Base-by-base conservation (phyloP, 2,113 vertebrate species). In the Ctenomys sociabilis region DNA sequence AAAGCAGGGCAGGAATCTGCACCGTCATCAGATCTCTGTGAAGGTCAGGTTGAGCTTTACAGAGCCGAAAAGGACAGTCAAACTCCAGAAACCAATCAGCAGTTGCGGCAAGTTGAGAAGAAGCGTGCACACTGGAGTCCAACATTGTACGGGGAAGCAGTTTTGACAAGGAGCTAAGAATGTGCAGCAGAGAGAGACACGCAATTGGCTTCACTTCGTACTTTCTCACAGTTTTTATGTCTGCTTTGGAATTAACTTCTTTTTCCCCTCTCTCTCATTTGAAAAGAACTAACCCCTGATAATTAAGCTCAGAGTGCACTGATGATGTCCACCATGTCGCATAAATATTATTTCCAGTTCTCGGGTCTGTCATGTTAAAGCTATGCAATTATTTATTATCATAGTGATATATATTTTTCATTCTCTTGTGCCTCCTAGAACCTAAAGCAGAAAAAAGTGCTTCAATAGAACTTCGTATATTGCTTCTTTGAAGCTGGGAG, bases 381-480 rank as follows among this genome's bases (percentile, higher is more conserved):
- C 21, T 85, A 94, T 85, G 73, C 92, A 90, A 97, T 98, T 97
- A 95, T 97, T 98, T 96, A 92, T 97, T 85, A n/a, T 87, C 96
- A 86, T 57, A 61, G 83, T 64, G 83, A 98, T 97, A 64, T 49
- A 91, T 96, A n/a, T 95, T 96, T 85, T 92, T 96, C 89, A 68
- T 96, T 97, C 94, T 93, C 92, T 21, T 0, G 83, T 95, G 96
- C 90, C 96, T 97, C 92, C 45, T 1, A 75, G 97, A 98, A 96
- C 95, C 95, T 96, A 96, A 90, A 97, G 97, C 83, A 97, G 97
- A 95, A 40, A 40, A 96, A 98, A 98, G 97, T 54, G 81, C 94
- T 95, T 97, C 97, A 97, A 98, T 98, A 98, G 97, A 88, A 96
- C 52, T 35, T 0, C 0, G 61, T 66, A 14, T 92, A 97, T 88